A percentile compares a stretch with the other conserved stretches of the same genome.
Evolutionary conservation across 92 coral and sea anemone genomes (phyloP).

Genomic region (Heliopora coerulea): DNA sequence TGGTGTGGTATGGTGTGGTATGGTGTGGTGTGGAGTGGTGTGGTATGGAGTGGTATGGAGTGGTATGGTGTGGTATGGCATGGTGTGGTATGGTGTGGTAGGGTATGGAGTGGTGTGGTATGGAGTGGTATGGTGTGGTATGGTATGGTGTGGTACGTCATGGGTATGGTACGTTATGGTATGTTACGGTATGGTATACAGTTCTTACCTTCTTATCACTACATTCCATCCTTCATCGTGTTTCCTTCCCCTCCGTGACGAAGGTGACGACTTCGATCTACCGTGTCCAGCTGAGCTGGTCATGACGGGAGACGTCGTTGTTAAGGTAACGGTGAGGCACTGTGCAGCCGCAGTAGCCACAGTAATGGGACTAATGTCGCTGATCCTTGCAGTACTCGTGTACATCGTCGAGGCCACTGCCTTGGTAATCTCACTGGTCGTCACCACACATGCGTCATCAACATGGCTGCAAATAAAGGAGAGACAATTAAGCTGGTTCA

Average conservation of each 20-base stretch:
- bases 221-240: conserved; percentile 99
- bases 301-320: conserved; percentile 69
- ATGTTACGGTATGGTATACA: background rate
- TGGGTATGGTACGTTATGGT: background rate
- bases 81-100: conserved; percentile 19
- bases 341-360: conserved; percentile 99
- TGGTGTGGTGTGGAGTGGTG: background rate
- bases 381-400: conserved; percentile 74
- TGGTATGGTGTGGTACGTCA: conserved; percentile 11
- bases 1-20: background rate
- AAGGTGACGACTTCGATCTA: conserved; percentile 56
- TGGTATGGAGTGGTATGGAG: conserved; percentile 9
- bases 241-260: conserved; percentile 85
- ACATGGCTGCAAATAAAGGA: conserved; percentile 49
- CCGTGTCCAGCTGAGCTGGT: conserved; percentile 70
- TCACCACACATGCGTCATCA: conserved; percentile 76
- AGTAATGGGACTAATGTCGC: conserved; percentile 93
- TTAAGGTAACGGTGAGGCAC: conserved; percentile 88
- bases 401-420: conserved; percentile 87
- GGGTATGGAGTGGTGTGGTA: background rate
- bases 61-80: conserved; percentile 15
- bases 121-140: background rate
- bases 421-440: conserved; percentile 86
- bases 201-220: conserved; percentile 89
- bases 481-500: too few relatives aligned